phyloP scores from a whole-genome alignment of 2,113 vertebrate genomes.

The Triplophysa rosa region DNA sequence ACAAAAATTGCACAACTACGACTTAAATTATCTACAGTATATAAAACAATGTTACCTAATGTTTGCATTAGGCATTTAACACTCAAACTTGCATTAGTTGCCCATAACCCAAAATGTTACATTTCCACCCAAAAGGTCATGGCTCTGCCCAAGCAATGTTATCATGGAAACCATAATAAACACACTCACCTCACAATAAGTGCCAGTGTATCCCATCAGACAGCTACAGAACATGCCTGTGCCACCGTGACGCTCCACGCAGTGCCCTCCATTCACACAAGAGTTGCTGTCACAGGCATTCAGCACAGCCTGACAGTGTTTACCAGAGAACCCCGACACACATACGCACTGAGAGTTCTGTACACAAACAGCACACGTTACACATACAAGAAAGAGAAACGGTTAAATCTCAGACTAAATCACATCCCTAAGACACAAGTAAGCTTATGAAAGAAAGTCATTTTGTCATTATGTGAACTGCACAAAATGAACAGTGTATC shows the following conservation, averaged over 20 bases:
- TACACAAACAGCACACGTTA: neutral
- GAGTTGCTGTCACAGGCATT: conserved; percentile 88
- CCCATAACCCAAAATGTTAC: too few species aligned
- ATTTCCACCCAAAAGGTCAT: too few species aligned
- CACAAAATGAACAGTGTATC: neutral
- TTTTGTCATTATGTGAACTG: neutral
- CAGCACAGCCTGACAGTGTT: conserved; percentile 84
- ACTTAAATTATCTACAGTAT: too few species aligned
- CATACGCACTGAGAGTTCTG: conserved; percentile 92
- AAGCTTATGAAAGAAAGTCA: neutral
- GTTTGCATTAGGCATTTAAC: too few species aligned
- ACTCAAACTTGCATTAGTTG: too few species aligned
- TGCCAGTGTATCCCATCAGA: conserved; percentile 87
- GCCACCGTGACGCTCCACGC: conserved; percentile 80
- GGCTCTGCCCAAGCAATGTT: too few species aligned
- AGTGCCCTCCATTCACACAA: conserved; percentile 92
- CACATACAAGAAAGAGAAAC: neutral
- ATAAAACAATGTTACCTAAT: too few species aligned
- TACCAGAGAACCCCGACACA: conserved; percentile 86
- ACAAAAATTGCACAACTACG: too few species aligned
- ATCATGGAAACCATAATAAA: neutral
- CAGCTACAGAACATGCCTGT: conserved; percentile 84
- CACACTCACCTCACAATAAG: conserved; percentile 89
- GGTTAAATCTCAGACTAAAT: neutral
- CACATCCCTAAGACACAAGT: neutral